A percentile compares a stretch with the other conserved stretches of the same genome.
Evolutionary conservation across 2,113 vertebrate species (phyloP).

Genomic region (Bombycilla garrulus): DNA sequence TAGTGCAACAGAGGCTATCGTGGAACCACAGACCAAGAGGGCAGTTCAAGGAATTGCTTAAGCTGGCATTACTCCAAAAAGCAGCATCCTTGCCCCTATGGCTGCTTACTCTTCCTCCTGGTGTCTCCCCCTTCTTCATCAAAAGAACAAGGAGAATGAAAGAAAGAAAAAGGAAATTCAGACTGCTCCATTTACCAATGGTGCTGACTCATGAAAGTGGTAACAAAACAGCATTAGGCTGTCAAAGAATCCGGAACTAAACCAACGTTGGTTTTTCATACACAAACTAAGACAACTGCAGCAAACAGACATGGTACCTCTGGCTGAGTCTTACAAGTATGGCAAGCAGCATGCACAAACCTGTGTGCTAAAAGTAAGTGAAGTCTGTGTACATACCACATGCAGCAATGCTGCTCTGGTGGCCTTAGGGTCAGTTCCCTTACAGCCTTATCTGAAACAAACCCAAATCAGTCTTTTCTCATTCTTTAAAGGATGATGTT

Average conservation of each 20-base stretch:
- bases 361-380: neutral
- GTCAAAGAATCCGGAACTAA: neutral
- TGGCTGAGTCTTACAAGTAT: neutral
- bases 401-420: neutral
- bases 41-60: neutral
- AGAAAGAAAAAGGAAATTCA: neutral
- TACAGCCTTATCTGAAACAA: neutral
- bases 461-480: neutral
- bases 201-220: neutral
- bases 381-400: neutral
- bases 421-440: slow-evolving; percentile 3
- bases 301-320: neutral
- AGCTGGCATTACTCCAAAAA: neutral
- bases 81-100: neutral
- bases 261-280: neutral
- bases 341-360: neutral
- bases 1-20: neutral
- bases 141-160: neutral
- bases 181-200: neutral
- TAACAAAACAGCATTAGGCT: neutral
- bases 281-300: neutral
- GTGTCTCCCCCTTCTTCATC: neutral
- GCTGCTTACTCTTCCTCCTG: neutral
- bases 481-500: neutral
- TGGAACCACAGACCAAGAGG: neutral